These are phyloP conservation scores for Aplysina aerophoba DNA, from an alignment of 37 sponge, comb jelly and placozoan genomes.

Conservation along the genomic window DNA sequence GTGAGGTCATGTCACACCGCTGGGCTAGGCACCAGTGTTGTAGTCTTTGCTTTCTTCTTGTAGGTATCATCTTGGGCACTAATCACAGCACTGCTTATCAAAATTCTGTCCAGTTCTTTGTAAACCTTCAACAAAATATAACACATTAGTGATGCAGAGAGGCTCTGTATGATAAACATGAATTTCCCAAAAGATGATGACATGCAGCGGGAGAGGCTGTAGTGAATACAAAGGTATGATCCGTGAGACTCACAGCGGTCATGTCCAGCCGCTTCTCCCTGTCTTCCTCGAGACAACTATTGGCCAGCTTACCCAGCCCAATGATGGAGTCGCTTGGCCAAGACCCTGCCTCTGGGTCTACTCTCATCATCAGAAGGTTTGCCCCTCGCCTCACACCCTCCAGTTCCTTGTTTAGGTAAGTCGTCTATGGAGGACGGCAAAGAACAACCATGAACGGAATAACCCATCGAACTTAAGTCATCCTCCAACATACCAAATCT, in stretches of 20 bases:
- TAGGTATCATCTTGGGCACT: conserved; percentile 46
- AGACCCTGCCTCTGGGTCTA: conserved; percentile 72
- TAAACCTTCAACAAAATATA: conserved; percentile 43
- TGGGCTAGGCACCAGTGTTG: no score
- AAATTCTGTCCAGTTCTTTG: conserved; percentile 36
- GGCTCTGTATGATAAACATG: no score
- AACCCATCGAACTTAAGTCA: background rate
- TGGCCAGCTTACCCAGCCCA: conserved; percentile 56
- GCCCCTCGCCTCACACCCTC: conserved; percentile 12
- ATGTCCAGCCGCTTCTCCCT: conserved; percentile 40
- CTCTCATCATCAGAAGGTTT: conserved; percentile 49
- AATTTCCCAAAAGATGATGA: no score
- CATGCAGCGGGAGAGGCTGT: no score
- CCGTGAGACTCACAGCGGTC: conserved; percentile 43
- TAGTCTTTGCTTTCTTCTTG: conserved; percentile 27
- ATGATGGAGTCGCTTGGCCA: conserved; percentile 78
- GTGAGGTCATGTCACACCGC: background rate
- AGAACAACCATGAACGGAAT: background rate
- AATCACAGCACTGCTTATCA: conserved; percentile 51
- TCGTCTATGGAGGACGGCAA: background rate
- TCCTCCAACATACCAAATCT: conserved; percentile 63
- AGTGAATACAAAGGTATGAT: no score
- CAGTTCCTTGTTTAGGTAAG: conserved; percentile 38
- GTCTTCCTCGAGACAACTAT: conserved; percentile 57
- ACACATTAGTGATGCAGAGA: no score